These are phyloP conservation scores for Herpetotheres cachinnans DNA, from an alignment of 2,113 vertebrate species.

Conservation along the genomic window DNA sequence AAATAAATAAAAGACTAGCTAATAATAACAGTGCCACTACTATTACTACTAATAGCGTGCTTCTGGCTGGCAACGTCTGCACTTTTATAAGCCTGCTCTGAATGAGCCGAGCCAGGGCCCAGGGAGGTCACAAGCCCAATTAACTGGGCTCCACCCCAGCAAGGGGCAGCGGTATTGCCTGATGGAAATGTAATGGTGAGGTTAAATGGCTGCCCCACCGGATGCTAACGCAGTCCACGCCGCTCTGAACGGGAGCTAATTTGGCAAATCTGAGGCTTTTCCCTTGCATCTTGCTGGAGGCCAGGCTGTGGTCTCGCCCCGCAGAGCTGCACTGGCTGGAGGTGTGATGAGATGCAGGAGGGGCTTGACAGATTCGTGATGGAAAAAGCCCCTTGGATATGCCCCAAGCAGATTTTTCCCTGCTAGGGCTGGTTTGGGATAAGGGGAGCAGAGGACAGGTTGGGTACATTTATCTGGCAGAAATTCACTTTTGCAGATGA, in stretches of 20 bases:
- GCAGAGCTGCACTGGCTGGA: background rate
- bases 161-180: background rate
- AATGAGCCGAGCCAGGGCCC: background rate
- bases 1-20: slow-evolving; percentile 37
- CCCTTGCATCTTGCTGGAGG: background rate
- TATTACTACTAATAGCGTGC: background rate
- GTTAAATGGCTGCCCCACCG: background rate
- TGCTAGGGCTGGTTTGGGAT: background rate
- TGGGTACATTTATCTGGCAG: background rate
- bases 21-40: slow-evolving; percentile 50
- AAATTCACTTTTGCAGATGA: background rate
- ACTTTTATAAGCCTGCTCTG: background rate
- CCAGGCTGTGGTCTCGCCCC: background rate
- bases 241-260: background rate
- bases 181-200: background rate
- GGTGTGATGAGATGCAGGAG: background rate
- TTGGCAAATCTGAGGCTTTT: background rate
- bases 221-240: fast-evolving
- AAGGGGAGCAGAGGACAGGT: background rate
- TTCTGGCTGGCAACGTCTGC: background rate
- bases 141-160: background rate
- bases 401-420: background rate
- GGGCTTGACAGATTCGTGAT: background rate
- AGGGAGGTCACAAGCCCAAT: background rate
- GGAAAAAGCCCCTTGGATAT: background rate